phyloP scores from a whole-genome alignment of 2,888 invertebrate genomes.

The Cacoxenus indagator region DNA sequence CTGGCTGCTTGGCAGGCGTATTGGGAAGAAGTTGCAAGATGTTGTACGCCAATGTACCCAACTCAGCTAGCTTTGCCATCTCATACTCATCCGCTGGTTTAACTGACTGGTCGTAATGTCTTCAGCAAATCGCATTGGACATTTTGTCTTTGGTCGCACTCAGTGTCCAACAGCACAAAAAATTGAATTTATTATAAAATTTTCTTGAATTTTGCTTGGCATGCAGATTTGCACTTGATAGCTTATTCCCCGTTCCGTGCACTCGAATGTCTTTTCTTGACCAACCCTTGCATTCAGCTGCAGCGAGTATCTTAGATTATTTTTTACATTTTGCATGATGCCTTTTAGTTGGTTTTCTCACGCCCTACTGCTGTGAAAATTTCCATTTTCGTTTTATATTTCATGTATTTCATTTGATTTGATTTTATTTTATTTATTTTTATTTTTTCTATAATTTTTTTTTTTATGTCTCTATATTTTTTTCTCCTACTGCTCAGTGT shows the following conservation, averaged over 20 bases:
- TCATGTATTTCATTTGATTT: not conserved
- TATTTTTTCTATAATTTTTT: too few relatives aligned
- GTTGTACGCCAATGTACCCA: not conserved
- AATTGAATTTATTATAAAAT: constrained; percentile 56
- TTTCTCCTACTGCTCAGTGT: not conserved
- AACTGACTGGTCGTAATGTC: not conserved
- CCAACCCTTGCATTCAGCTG: constrained; percentile 33
- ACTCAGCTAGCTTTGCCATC: not conserved
- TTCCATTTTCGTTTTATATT: not conserved
- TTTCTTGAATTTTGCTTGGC: constrained; percentile 40
- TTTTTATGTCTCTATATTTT: too few relatives aligned
- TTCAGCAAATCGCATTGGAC: constrained; percentile 1
- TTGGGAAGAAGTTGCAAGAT: not conserved
- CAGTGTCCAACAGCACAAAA: constrained; percentile 36
- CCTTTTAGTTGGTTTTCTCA: constrained; percentile 19
- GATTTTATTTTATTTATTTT: constrained; percentile 23
- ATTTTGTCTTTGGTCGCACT: not conserved
- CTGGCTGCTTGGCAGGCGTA: too few relatives aligned
- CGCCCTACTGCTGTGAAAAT: not conserved
- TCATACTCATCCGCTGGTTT: not conserved
- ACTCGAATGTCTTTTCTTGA: too few relatives aligned
- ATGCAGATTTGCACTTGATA: constrained; percentile 47
- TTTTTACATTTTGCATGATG: constrained; percentile 18
- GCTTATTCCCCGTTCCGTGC: too few relatives aligned
- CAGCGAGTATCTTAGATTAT: constrained; percentile 21